A percentile compares a stretch with the other conserved stretches of the same genome.
Conservation (phyloP, 2,888 invertebrate species). For the Drosophila macrothrix region DNA sequence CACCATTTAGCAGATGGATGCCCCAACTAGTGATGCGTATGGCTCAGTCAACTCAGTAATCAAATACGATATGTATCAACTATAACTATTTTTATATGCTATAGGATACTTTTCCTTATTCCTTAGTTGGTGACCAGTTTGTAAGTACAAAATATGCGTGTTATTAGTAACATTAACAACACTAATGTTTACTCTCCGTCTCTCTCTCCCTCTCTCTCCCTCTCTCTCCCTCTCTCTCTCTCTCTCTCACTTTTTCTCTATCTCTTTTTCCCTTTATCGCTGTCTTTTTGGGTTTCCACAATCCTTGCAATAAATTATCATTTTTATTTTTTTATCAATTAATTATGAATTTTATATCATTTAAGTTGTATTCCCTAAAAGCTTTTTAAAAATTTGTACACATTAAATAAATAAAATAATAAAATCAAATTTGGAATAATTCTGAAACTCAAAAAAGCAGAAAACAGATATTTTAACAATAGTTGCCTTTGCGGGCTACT, state of each 20-base stretch:
- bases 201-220: not conserved
- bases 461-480: no score
- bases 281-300: not conserved
- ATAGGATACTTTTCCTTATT: not conserved
- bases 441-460: no score
- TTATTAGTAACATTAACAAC: not conserved
- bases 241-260: not conserved
- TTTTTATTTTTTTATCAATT: not conserved
- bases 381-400: not conserved
- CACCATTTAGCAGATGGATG: conserved; percentile 12
- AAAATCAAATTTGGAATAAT: not conserved
- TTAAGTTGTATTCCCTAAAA: not conserved
- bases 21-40: conserved; percentile 7
- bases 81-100: not conserved
- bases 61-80: not conserved
- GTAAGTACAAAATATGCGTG: not conserved
- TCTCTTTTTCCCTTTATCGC: not conserved
- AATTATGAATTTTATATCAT: not conserved
- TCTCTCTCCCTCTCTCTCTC: not conserved
- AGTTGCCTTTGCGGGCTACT: no score
- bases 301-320: not conserved
- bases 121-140: not conserved
- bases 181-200: not conserved
- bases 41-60: not conserved
- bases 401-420: not conserved